Percentiles rank a stretch among this genome's conserved stretches.
phyloP scores from a whole-genome alignment of 1,140 invertebrate genomes.

The Colletes latitarsis region DNA sequence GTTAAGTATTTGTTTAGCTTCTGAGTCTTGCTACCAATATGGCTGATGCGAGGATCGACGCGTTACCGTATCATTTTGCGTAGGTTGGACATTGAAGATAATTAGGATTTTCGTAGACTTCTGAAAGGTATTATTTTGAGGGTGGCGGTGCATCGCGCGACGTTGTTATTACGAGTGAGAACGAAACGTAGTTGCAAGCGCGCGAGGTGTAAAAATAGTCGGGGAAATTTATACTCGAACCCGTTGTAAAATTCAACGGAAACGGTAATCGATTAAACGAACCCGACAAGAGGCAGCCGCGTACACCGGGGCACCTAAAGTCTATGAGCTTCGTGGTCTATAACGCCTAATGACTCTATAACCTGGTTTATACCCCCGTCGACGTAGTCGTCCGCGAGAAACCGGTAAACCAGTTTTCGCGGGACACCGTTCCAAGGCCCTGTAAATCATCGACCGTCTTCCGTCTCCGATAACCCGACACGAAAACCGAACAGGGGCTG shows the following conservation, averaged over 20 bases:
- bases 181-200: background rate
- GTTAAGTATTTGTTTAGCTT: no score
- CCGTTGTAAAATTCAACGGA: conserved; percentile 54
- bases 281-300: conserved; percentile 39
- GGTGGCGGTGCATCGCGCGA: no score
- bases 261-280: conserved; percentile 53
- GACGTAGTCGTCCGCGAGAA: conserved; percentile 22
- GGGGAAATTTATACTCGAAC: conserved; percentile 2
- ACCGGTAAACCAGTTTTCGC: conserved; percentile 39
- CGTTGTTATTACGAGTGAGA: background rate
- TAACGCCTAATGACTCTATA: conserved; percentile 58
- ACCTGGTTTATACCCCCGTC: conserved; percentile 45
- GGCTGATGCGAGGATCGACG: no score
- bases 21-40: no score
- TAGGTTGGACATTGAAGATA: no score
- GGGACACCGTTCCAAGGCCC: background rate
- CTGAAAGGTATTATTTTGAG: no score
- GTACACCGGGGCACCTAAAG: conserved; percentile 1
- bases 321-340: conserved; percentile 26
- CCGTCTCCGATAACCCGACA: background rate
- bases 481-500: background rate
- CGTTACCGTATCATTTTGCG: no score
- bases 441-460: conserved; percentile 20
- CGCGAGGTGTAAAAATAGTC: conserved; percentile 11
- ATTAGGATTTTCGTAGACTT: no score